Conservation (phyloP, 2,888 invertebrate genomes). For the Axea sp. region DNA sequence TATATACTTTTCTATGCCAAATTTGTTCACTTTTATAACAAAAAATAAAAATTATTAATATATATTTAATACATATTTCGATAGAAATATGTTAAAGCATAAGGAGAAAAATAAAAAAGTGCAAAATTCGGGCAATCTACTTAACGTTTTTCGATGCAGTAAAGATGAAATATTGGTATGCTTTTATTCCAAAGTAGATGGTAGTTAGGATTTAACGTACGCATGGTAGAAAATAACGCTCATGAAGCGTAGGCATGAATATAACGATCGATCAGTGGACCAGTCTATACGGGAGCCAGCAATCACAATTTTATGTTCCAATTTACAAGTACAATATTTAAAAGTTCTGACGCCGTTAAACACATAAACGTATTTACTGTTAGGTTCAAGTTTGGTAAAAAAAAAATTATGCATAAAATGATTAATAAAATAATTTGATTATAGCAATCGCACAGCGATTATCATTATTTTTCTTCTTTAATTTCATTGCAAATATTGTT, state of each 20-base stretch:
- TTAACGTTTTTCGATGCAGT: slow-evolving; percentile 12
- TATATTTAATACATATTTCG: too few relatives aligned
- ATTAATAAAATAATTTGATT: slow-evolving; percentile 35
- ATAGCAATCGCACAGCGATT: slow-evolving; percentile 35
- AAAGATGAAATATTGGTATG: slow-evolving; percentile 42
- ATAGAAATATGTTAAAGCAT: too few relatives aligned
- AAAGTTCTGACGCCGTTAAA: slow-evolving; percentile 64
- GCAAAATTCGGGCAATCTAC: not conserved
- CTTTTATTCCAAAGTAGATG: slow-evolving; percentile 30
- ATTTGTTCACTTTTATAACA: too few relatives aligned
- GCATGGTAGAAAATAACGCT: slow-evolving; percentile 51
- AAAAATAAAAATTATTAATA: too few relatives aligned
- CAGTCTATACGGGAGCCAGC: slow-evolving; percentile 73
- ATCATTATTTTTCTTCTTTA: too few relatives aligned
- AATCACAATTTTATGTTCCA: slow-evolving; percentile 78
- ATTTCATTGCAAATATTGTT: too few relatives aligned
- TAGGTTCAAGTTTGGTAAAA: slow-evolving; percentile 47
- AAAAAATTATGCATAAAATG: slow-evolving; percentile 37
- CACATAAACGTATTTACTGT: slow-evolving; percentile 56
- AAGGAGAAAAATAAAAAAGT: not conserved
- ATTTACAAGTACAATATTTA: slow-evolving; percentile 76
- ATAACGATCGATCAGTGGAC: slow-evolving; percentile 77
- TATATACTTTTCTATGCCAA: too few relatives aligned
- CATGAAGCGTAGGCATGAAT: slow-evolving; percentile 70
- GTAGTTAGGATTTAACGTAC: slow-evolving; percentile 47